Evolutionary conservation across 2,888 invertebrate genomes (phyloP).

Genomic region (Chrysotoxum bicinctum): DNA sequence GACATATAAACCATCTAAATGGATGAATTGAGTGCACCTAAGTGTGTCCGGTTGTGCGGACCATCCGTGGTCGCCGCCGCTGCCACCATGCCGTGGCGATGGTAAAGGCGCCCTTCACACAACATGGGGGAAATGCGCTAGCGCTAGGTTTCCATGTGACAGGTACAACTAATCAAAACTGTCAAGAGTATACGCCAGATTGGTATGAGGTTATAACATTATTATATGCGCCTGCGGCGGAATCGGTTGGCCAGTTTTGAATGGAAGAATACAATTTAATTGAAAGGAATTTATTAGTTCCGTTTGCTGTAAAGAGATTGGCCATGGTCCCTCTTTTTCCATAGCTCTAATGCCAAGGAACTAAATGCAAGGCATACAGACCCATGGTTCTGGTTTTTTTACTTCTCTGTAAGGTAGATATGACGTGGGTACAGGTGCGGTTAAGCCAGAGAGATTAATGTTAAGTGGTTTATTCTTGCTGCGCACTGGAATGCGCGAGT

Average conservation of each 20-base stretch:
- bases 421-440: constrained; percentile 69
- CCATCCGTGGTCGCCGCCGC: background rate
- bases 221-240: constrained; percentile 55
- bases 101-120: constrained; percentile 53
- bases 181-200: constrained; percentile 35
- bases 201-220: constrained; percentile 50
- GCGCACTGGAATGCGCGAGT: constrained; percentile 33
- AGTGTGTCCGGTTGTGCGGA: constrained; percentile 33
- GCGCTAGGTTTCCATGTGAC: constrained; percentile 41
- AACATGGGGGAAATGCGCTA: constrained; percentile 40
- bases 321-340: background rate
- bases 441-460: constrained; percentile 51
- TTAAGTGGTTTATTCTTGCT: constrained; percentile 55
- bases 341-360: background rate
- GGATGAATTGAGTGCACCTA: constrained; percentile 35
- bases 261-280: constrained; percentile 62
- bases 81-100: no score
- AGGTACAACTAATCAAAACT: constrained; percentile 68
- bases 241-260: constrained; percentile 20
- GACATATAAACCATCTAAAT: constrained; percentile 26
- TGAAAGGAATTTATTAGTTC: constrained; percentile 72
- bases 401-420: background rate
- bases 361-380: background rate
- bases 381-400: constrained; percentile 22
- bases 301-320: constrained; percentile 37